Evolutionary conservation across 1,140 invertebrate genomes (phyloP).

Genomic region (Cydia amplana): DNA sequence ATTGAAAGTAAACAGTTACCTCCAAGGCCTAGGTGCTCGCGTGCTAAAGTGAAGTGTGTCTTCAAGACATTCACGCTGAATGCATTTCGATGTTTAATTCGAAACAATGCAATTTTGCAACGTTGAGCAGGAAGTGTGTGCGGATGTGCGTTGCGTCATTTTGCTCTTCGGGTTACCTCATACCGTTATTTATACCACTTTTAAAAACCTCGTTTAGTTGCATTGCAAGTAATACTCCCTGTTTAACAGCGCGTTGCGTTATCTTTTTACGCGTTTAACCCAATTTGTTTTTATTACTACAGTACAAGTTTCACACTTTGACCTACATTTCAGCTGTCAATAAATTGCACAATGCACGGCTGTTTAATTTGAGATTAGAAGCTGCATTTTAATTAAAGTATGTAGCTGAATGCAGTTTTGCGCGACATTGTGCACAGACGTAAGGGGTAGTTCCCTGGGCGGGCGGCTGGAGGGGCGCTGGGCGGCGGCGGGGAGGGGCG

Average conservation of each 20-base stretch:
- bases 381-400: constrained; percentile 39
- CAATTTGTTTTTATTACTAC: constrained; percentile 10
- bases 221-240: constrained; percentile 9
- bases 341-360: not conserved
- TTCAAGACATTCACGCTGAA: constrained; percentile 15
- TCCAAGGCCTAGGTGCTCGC: not conserved
- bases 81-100: constrained; percentile 18
- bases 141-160: constrained; percentile 22
- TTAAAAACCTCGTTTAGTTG: not conserved
- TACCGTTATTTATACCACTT: not conserved
- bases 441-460: constrained; percentile 61
- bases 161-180: constrained; percentile 23
- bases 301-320: constrained; percentile 19
- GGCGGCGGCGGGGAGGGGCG: constrained; percentile 46
- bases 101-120: constrained; percentile 25
- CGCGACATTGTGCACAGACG: constrained; percentile 47
- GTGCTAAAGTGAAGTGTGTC: constrained; percentile 8
- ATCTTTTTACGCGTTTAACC: constrained; percentile 17
- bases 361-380: constrained; percentile 17
- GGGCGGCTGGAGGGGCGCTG: constrained; percentile 63
- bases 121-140: constrained; percentile 12
- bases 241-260: constrained; percentile 17
- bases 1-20: not conserved
- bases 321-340: not conserved
- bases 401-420: constrained; percentile 40